These are phyloP conservation scores for Aphodius granarius DNA, from an alignment of 2,888 invertebrate species.

Conservation along the genomic window DNA sequence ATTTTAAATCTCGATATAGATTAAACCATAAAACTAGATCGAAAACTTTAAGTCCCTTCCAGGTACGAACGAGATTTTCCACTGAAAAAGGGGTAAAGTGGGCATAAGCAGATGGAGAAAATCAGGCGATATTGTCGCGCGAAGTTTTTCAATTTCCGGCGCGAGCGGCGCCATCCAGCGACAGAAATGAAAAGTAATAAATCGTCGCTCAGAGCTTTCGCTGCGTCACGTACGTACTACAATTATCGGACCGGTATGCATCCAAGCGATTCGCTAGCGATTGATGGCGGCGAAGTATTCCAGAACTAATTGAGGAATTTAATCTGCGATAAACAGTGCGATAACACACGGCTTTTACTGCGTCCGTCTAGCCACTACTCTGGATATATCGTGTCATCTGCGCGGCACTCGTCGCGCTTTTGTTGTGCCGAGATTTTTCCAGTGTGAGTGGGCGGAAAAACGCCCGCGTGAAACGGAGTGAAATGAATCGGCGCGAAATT, in stretches of 20 bases:
- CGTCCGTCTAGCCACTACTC: not conserved
- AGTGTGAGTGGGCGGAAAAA: not conserved
- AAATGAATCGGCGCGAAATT: slow-evolving; percentile 6
- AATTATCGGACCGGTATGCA: slow-evolving; percentile 2
- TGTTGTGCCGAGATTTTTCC: not conserved
- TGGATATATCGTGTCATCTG: not conserved
- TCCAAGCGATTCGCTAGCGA: slow-evolving; percentile 1
- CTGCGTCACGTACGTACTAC: not conserved
- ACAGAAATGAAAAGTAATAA: slow-evolving; percentile 9
- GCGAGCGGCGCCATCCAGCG: not conserved
- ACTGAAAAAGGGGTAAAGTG: not conserved
- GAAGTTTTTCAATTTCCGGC: slow-evolving; percentile 13
- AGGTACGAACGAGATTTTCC: not conserved
- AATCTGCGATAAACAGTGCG: slow-evolving; percentile 4
- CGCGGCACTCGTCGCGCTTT: not conserved
- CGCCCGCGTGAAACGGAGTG: not conserved
- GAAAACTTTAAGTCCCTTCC: not conserved
- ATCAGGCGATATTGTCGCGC: slow-evolving; percentile 1
- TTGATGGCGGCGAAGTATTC: slow-evolving; percentile 9
- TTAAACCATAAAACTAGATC: not conserved
- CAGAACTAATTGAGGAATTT: slow-evolving; percentile 13
- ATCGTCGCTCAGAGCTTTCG: not conserved
- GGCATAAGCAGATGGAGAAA: not conserved
- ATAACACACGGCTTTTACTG: not conserved
- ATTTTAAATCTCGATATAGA: not conserved